These are phyloP conservation scores for Euplexia lucipara DNA, from an alignment of 2,888 invertebrate genomes.

Conservation along the genomic window DNA sequence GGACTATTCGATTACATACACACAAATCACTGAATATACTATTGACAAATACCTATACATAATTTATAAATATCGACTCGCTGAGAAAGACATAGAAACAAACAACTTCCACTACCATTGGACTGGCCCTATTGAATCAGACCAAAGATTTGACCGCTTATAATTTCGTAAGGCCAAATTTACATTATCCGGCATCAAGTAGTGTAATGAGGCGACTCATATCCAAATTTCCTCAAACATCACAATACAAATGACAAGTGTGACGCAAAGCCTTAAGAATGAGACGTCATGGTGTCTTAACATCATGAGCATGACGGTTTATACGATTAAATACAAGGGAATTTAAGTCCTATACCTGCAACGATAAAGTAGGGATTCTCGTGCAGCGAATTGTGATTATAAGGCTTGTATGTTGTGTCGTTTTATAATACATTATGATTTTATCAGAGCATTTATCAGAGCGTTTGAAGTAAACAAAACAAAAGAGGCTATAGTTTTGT, in stretches of 20 bases:
- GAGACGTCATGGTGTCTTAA: slow-evolving; percentile 69
- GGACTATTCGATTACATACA: no score
- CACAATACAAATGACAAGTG: slow-evolving; percentile 60
- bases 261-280: slow-evolving; percentile 65
- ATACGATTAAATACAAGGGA: background rate
- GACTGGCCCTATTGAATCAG: slow-evolving; percentile 4
- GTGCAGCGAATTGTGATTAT: background rate
- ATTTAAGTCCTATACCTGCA: slow-evolving; percentile 15
- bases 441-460: slow-evolving; percentile 41
- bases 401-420: slow-evolving; percentile 37
- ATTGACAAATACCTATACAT: no score
- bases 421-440: slow-evolving; percentile 34
- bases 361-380: background rate
- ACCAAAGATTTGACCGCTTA: slow-evolving; percentile 15
- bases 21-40: no score
- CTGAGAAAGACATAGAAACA: background rate
- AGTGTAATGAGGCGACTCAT: slow-evolving; percentile 57
- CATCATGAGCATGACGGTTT: slow-evolving; percentile 68
- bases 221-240: slow-evolving; percentile 53
- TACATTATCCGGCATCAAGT: slow-evolving; percentile 39
- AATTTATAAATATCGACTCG: no score
- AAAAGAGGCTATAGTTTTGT: background rate
- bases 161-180: slow-evolving; percentile 42
- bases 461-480: slow-evolving; percentile 36
- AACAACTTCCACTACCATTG: background rate